Percentiles rank a stretch among this genome's conserved stretches.
Conservation (phyloP, 2,113 vertebrate genomes). For the Grus americana region DNA sequence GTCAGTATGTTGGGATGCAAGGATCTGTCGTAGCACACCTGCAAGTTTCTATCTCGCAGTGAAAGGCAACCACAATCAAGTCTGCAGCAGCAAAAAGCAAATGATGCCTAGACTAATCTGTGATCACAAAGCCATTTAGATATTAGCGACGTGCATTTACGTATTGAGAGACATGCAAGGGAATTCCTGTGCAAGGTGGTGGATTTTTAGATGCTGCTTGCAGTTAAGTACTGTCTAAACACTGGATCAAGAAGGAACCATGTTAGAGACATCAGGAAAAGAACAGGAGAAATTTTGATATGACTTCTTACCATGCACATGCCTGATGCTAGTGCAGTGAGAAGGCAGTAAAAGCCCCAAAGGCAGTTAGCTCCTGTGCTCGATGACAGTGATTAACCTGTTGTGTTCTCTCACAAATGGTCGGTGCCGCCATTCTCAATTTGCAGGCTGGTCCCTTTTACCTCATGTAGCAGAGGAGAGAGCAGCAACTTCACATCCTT, state of each 20-base stretch:
- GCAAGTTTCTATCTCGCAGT: neutral
- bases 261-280: neutral
- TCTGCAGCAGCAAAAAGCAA: neutral
- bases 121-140: neutral
- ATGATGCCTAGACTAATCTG: neutral
- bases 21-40: neutral
- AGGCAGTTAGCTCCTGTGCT: neutral
- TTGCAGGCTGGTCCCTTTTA: neutral
- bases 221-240: neutral
- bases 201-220: neutral
- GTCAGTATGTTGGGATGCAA: neutral
- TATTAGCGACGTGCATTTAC: neutral
- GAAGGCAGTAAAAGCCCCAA: neutral
- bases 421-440: no score
- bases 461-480: no score
- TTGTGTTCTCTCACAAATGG: rapidly evolving
- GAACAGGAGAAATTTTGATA: neutral
- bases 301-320: neutral
- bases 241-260: neutral
- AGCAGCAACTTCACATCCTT: neutral
- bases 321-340: neutral
- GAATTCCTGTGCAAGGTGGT: neutral
- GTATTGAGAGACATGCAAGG: neutral
- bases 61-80: neutral
- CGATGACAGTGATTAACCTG: neutral